Evolutionary conservation across 2,888 invertebrate species (phyloP).

Genomic region (Cyclophora punctaria): DNA sequence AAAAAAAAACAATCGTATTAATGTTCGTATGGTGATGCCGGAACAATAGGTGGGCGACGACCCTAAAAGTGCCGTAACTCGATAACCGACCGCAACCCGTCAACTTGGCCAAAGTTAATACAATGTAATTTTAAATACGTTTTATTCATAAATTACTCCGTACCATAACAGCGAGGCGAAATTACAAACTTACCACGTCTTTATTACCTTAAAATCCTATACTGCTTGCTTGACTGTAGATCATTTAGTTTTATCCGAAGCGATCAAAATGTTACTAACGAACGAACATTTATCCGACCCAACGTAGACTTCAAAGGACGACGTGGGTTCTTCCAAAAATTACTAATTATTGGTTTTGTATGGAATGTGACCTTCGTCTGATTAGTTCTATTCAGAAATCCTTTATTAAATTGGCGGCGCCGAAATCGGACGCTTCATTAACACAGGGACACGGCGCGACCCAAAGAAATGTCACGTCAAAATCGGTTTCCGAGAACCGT

Average conservation of each 20-base stretch:
- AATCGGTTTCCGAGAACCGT: conserved; percentile 68
- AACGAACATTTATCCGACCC: neutral
- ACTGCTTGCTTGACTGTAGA: conserved; percentile 12
- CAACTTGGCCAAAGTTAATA: conserved; percentile 69
- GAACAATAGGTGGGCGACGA: too few relatives aligned
- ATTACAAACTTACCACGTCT: conserved; percentile 48
- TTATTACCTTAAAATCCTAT: conserved; percentile 30
- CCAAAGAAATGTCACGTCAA: conserved; percentile 69
- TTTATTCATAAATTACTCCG: conserved; percentile 50
- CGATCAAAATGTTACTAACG: too few relatives aligned
- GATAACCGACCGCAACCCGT: conserved; percentile 63
- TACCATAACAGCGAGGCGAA: conserved; percentile 42
- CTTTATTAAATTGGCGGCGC: conserved; percentile 49
- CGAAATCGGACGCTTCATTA: conserved; percentile 71
- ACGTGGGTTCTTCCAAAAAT: conserved; percentile 16
- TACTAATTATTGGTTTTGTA: conserved; percentile 30
- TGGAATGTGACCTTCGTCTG: conserved; percentile 39
- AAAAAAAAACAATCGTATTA: too few relatives aligned
- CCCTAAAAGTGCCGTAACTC: conserved; percentile 43
- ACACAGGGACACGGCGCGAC: conserved; percentile 56
- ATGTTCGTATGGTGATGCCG: too few relatives aligned
- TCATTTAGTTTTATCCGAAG: neutral
- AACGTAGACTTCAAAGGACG: conserved; percentile 8
- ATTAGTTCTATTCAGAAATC: conserved; percentile 40
- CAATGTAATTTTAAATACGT: conserved; percentile 50